Conservation (phyloP, 2,797 vertebrate genomes). For the Pyrocephalus nanus region DNA sequence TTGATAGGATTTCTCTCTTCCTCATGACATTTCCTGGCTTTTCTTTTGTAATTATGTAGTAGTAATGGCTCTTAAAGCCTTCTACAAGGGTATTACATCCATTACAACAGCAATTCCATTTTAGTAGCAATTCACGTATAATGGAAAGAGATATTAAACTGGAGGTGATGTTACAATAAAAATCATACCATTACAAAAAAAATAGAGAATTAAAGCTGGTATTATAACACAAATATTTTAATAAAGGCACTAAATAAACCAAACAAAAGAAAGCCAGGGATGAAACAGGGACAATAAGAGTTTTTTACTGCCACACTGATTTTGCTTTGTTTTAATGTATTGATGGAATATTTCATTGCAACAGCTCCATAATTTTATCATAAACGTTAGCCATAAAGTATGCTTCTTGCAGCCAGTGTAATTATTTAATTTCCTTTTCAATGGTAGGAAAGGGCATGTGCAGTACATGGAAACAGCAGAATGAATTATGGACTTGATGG, state of each 20-base stretch:
- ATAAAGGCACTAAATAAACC: conserved; percentile 21
- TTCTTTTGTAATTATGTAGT: conserved; percentile 24
- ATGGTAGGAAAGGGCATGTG: neutral
- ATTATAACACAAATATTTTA: neutral
- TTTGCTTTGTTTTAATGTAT: conserved; percentile 36
- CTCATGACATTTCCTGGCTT: neutral
- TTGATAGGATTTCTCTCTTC: neutral
- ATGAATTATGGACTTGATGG: neutral
- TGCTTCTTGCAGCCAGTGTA: neutral
- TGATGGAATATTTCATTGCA: conserved; percentile 51
- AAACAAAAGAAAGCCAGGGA: neutral
- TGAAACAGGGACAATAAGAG: neutral
- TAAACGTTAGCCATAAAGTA: conserved; percentile 1
- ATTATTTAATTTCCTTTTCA: conserved; percentile 21
- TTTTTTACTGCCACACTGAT: conserved; percentile 27
- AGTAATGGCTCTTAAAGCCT: conserved; percentile 49
- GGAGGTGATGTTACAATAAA: conserved; percentile 63
- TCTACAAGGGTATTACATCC: conserved; percentile 22
- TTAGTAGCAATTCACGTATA: conserved; percentile 61
- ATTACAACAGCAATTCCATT: conserved; percentile 56
- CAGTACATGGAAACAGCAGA: neutral
- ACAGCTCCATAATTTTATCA: conserved; percentile 34
- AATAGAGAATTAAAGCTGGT: conserved; percentile 19
- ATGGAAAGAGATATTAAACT: conserved; percentile 60
- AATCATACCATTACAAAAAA: conserved; percentile 44